Base-by-base conservation (phyloP, 2,113 vertebrate species). In the Cnemophilus loriae region DNA sequence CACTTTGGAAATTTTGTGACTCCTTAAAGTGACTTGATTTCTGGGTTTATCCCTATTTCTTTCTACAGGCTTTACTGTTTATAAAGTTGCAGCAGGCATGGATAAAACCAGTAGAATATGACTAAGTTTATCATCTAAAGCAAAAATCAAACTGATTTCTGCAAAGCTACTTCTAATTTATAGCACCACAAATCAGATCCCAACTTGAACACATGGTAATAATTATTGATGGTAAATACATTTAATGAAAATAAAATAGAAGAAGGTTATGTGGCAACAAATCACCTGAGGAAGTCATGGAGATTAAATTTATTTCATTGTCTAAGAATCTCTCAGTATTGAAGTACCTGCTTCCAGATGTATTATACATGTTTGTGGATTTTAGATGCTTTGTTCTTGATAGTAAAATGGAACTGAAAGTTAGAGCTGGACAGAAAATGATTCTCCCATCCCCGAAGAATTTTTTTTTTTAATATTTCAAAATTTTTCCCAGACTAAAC, bases 291-390 rank as follows among this genome's bases (percentile, higher is more conserved):
- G 42, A 93, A 85, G 65, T 79, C 37, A 85, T 6, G 5, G 27
- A 64, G 19, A 86, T 65, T 74, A 92, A 87, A 95, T 91, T 93
- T 95, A 95, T 95, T 92, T 87, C 33, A 56, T 79, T 84, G 74
- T 84, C 41, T 35, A 79, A 83, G 26, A 57, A 24, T 71, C 16
- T 61, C 8, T 68, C 53, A 49, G 1, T 80, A 50, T 47, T 49
- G 26, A 86, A 81, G 39, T 90, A 89, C 63, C 89, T 87, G 61
- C 10, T 96, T 95, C 94, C 84, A 95, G 84, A 91, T 89, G 67
- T 69, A 76, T 89, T 56, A 69, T 75, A 79, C 55, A 53, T 68
- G 19, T 75, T 84, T 56, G 56, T n/a, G 32, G 69, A 59, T 84
- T 89, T 89, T 41, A 18, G 35, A 22, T 74, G n/a, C 52, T 89